Conservation (phyloP, 2,113 vertebrate species). For the Alouatta palliata region DNA sequence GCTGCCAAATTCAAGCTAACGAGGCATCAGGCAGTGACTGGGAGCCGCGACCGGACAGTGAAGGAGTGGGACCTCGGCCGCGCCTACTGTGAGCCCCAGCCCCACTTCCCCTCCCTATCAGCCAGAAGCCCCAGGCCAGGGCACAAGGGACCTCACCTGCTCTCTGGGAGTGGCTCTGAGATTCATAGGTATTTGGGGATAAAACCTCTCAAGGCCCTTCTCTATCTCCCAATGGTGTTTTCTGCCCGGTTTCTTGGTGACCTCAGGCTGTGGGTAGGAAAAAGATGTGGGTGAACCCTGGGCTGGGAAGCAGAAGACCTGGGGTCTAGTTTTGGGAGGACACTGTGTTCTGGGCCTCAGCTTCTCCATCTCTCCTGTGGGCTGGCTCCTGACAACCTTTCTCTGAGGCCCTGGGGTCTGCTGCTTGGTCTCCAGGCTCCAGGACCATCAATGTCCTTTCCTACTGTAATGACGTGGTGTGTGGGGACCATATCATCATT, state of each 20-base stretch:
- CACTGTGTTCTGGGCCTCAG: background rate
- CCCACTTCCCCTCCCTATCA: background rate
- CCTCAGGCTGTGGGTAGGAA: background rate
- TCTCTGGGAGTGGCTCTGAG: background rate
- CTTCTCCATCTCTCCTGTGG: background rate
- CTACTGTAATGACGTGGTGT: conserved; percentile 92
- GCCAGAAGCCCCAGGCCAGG: background rate
- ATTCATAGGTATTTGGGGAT: background rate
- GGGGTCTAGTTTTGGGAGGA: background rate
- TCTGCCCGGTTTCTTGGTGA: background rate
- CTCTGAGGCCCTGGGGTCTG: background rate
- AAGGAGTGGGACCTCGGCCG: conserved; percentile 91
- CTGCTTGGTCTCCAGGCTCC: conserved; percentile 82
- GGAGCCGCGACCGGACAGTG: conserved; percentile 90
- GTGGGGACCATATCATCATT: conserved; percentile 87
- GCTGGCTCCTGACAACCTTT: background rate
- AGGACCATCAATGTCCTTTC: conserved; percentile 85
- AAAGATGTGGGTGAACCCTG: background rate
- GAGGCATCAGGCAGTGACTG: conserved; percentile 88
- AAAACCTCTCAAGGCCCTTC: background rate
- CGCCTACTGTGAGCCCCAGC: conserved; percentile 86
- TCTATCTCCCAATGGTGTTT: background rate
- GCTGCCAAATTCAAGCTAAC: conserved; percentile 89
- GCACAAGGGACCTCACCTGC: background rate
- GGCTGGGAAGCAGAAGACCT: background rate